phyloP scores from a whole-genome alignment of 2,888 invertebrate species.

The Tetramorium bicarinatum region DNA sequence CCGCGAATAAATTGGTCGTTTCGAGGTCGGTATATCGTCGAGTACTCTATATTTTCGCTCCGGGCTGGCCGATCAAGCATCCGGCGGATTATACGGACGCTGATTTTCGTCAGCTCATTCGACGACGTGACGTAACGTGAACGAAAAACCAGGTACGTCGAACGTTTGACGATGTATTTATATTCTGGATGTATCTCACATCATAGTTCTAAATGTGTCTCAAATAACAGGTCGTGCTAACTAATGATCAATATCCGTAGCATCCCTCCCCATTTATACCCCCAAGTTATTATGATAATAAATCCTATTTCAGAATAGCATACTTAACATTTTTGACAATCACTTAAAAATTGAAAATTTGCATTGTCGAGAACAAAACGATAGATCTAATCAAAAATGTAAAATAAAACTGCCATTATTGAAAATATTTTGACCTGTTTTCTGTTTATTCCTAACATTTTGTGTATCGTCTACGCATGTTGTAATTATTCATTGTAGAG shows the following conservation, averaged over 20 bases:
- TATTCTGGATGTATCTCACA: background rate
- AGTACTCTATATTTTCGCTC: slow-evolving; percentile 56
- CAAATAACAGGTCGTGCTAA: too few species aligned
- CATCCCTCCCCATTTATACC: too few species aligned
- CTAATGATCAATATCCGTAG: background rate
- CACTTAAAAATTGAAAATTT: background rate
- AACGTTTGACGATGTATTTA: background rate
- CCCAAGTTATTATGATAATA: background rate
- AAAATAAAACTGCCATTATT: background rate
- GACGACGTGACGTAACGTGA: slow-evolving; percentile 29
- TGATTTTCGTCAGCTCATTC: slow-evolving; percentile 54
- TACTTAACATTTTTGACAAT: background rate
- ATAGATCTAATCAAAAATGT: background rate
- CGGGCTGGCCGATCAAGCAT: slow-evolving; percentile 43
- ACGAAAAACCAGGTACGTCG: slow-evolving; percentile 8
- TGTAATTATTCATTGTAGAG: background rate
- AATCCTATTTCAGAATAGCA: background rate
- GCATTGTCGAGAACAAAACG: background rate
- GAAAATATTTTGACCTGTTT: background rate
- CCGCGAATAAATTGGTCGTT: slow-evolving; percentile 65
- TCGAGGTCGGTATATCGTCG: slow-evolving; percentile 52
- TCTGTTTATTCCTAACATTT: background rate
- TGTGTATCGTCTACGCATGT: background rate
- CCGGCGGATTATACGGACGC: slow-evolving; percentile 54
- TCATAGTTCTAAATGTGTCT: background rate